phyloP scores from a whole-genome alignment of 1,140 invertebrate species.

The Calephelis virginiensis region DNA sequence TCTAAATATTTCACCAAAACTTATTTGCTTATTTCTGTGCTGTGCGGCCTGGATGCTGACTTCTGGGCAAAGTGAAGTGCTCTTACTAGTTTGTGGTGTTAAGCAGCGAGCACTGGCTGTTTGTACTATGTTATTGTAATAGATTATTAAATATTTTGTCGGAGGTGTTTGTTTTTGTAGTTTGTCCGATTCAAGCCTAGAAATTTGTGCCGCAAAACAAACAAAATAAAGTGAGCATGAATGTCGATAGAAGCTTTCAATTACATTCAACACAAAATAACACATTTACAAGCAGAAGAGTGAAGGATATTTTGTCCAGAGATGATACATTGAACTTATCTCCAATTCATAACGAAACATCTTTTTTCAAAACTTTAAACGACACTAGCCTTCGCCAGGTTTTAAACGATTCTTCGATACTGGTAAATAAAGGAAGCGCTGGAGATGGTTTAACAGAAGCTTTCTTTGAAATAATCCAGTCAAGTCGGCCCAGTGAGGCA shows the following conservation, averaged over 20 bases:
- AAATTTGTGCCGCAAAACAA: too few relatives aligned
- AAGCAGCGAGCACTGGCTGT: too few relatives aligned
- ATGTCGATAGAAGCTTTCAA: conserved; percentile 49
- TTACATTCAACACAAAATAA: conserved; percentile 61
- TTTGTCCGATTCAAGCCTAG: too few relatives aligned
- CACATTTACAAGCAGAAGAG: conserved; percentile 51
- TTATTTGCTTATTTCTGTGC: too few relatives aligned
- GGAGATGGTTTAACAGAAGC: conserved; percentile 60
- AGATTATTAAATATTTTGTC: too few relatives aligned
- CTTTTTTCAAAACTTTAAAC: conserved; percentile 67
- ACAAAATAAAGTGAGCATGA: conserved; percentile 32
- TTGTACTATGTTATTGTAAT: too few relatives aligned
- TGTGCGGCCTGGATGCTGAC: too few relatives aligned
- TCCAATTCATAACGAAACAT: conserved; percentile 66
- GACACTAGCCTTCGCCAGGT: conserved; percentile 69
- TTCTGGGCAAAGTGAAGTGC: too few relatives aligned
- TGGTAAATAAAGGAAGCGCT: conserved; percentile 50
- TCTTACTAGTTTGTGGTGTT: too few relatives aligned
- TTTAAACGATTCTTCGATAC: conserved; percentile 64
- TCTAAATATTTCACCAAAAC: too few relatives aligned
- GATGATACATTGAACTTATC: conserved; percentile 68
- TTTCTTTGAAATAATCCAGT: conserved; percentile 72
- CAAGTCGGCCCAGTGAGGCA: conserved; percentile 60
- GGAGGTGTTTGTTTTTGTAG: too few relatives aligned
- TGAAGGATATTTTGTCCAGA: conserved; percentile 48